Evolutionary conservation across 2,888 invertebrate species (phyloP), one percentile per base, ranked within the genome.

Genomic region (Entomobrya multifasciata): DNA sequence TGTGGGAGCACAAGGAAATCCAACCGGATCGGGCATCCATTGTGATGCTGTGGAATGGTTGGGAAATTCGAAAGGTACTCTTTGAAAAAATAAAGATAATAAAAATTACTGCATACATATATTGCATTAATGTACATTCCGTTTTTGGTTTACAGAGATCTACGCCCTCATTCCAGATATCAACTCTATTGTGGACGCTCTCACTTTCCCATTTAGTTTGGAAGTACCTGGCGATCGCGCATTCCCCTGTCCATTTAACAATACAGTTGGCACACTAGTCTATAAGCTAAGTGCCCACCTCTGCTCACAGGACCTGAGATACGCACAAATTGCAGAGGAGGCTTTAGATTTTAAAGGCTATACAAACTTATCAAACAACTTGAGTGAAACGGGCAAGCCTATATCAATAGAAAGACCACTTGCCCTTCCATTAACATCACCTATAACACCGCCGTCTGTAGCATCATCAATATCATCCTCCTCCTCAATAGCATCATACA

Each of bases 161-260:
- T 86, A 86, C 20, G 86, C 86, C 11, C 55, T 86, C n/a, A 79
- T 86, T 2, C 86, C 86, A 0, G 86, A 86, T 62, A 72, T 80
- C 1, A 79, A 86, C 41, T 79, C 86, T 17, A 57, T 80, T 11
- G 86, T 86, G 52, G 86, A 86, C 36, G 72, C 72, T 1, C 52
- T 41, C 36, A 79, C 72, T 25, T 86, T 86, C 41, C 86, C 86
- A 25, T 86, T 86, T n/a, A 74, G 72, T 55, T 65, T 86, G 44
- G 86, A 86, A 22, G 79, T 86, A 30, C 86, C 86, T 47, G 86
- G 86, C 8, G 86, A 80, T 27, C 52, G 52, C 8, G 30, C 25
- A 3, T 80, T 72, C 22, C 79, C 86, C 10, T 57, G 72, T 36
- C 86, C 86, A 3, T 86, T 86, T 49, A 86, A 80, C 86, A 86